These are phyloP conservation scores for Brachionus calyciflorus DNA, from an alignment of 1,140 invertebrate genomes.

Conservation along the genomic window DNA sequence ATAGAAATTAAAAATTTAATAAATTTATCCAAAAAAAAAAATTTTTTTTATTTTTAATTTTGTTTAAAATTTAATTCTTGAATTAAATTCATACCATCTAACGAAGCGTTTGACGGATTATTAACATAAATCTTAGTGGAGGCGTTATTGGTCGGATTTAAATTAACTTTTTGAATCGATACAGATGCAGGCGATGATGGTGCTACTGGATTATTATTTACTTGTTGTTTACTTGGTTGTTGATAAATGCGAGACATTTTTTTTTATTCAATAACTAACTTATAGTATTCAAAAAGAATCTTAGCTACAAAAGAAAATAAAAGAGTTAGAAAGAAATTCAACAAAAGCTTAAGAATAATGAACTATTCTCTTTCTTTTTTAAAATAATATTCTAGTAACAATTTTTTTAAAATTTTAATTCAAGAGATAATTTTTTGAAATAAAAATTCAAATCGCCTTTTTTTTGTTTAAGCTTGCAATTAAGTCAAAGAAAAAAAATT, in stretches of 20 bases:
- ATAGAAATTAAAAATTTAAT: constrained; percentile 1
- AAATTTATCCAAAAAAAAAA: not conserved
- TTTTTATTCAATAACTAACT: too few relatives aligned
- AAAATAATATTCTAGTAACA: too few relatives aligned
- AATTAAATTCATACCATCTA: constrained; percentile 42
- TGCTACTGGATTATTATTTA: not conserved
- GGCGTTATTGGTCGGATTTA: constrained; percentile 7
- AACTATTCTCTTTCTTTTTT: too few relatives aligned
- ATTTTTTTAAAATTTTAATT: too few relatives aligned
- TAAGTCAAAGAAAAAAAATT: not conserved
- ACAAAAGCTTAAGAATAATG: too few relatives aligned
- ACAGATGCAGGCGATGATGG: constrained; percentile 14
- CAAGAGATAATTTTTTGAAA: constrained; percentile 12
- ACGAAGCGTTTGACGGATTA: constrained; percentile 29
- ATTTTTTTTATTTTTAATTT: not conserved
- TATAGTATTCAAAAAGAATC: too few relatives aligned
- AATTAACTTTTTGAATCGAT: constrained; percentile 27
- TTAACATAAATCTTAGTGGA: constrained; percentile 37
- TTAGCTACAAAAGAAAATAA: too few relatives aligned
- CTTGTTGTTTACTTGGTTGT: not conserved
- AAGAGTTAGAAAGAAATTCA: too few relatives aligned
- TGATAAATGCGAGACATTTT: constrained; percentile 43
- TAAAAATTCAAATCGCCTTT: too few relatives aligned
- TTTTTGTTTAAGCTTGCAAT: too few relatives aligned
- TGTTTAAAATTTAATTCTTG: too few relatives aligned